Evolutionary conservation across 2,113 vertebrate genomes (phyloP).

Genomic region (Alethe castanea): DNA sequence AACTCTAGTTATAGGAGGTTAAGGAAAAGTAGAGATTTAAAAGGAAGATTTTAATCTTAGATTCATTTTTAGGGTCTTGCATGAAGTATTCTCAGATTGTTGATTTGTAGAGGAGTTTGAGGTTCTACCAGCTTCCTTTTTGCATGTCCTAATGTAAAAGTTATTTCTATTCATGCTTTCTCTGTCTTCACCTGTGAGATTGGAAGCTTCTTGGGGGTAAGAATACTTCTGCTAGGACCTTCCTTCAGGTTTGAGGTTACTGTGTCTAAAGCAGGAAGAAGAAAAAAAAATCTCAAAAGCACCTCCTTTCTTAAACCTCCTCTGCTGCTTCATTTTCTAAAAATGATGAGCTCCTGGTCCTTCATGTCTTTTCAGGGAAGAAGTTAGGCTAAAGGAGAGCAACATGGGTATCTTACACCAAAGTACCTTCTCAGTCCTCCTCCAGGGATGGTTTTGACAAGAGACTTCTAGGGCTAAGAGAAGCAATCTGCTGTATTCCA

Average conservation of each 20-base stretch:
- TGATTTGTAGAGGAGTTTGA: not conserved
- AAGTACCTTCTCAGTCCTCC: not conserved
- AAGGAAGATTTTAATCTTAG: not conserved
- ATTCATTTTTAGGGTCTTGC: not conserved
- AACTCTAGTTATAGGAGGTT: not conserved
- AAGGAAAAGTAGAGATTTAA: not conserved
- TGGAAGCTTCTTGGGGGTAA: not conserved
- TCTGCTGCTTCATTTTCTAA: not conserved
- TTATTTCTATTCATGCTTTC: not conserved
- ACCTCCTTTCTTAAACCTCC: not conserved
- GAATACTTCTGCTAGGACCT: not conserved
- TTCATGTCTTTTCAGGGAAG: not conserved
- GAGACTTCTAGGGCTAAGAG: not conserved
- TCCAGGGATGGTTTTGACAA: not conserved
- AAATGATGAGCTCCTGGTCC: not conserved
- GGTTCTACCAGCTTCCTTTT: not conserved
- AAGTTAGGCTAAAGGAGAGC: not conserved
- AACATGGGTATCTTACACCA: rapidly evolving
- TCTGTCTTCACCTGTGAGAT: not conserved
- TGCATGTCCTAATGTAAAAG: not conserved
- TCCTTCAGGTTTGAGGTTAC: not conserved
- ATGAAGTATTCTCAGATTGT: not conserved
- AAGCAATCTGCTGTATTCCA: not conserved
- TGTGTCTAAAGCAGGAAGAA: not conserved
- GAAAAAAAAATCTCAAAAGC: not conserved